Conservation (phyloP, 2,113 vertebrate species). For the Ornithorhynchus anatinus region DNA sequence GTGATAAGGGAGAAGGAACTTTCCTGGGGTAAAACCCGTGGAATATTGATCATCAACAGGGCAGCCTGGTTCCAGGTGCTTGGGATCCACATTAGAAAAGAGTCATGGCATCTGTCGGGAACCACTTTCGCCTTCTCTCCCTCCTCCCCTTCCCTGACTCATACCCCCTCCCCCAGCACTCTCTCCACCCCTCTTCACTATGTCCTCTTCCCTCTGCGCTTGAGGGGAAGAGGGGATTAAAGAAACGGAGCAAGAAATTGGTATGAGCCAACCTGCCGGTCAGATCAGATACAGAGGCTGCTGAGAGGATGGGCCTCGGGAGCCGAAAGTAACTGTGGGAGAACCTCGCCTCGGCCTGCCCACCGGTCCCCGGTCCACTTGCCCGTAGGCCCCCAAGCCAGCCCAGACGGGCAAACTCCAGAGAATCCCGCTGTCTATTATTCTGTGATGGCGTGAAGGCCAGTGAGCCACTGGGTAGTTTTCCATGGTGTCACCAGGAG, state of each 20-base stretch:
- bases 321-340: neutral
- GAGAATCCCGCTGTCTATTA: too few relatives aligned
- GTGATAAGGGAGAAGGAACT: too few relatives aligned
- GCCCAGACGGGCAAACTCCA: too few relatives aligned
- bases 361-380: neutral
- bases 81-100: too few relatives aligned
- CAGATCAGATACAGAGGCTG: conserved; percentile 52
- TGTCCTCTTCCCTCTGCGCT: conserved; percentile 40
- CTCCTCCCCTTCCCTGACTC: neutral
- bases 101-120: neutral
- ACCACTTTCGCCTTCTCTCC: neutral
- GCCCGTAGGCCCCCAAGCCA: neutral
- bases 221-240: conserved; percentile 63
- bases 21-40: too few relatives aligned
- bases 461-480: too few relatives aligned
- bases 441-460: too few relatives aligned
- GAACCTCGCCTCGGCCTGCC: neutral
- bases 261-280: conserved; percentile 56
- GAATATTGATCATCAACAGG: too few relatives aligned
- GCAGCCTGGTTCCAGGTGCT: too few relatives aligned
- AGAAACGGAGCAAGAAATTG: conserved; percentile 66
- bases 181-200: neutral
- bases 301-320: neutral
- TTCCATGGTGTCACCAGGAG: too few relatives aligned
- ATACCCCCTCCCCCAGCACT: neutral